Percentiles rank a stretch among this genome's conserved stretches.
phyloP scores from a whole-genome alignment of 2,888 invertebrate species.

The Pristionchus arcanus region DNA sequence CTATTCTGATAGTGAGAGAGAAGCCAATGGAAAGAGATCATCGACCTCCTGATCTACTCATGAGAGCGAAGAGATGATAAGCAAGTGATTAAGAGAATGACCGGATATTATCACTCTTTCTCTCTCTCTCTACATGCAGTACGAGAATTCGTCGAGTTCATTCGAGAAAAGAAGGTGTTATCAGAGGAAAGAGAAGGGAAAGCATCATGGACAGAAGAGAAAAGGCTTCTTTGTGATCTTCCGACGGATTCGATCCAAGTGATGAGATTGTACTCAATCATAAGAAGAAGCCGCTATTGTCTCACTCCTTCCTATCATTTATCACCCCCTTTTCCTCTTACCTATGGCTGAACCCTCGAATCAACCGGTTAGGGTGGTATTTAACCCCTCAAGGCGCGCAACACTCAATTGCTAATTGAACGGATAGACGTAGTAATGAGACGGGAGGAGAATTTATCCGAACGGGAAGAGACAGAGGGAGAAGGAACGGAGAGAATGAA shows the following conservation, averaged over 20 bases:
- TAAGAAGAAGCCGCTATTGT: background rate
- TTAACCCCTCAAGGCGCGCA: background rate
- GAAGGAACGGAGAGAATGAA: background rate
- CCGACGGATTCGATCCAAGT: background rate
- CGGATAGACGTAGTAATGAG: slow-evolving; percentile 24
- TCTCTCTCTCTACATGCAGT: too few species aligned
- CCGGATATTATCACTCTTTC: slow-evolving; percentile 7
- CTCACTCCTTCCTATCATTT: background rate
- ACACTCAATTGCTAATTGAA: slow-evolving; percentile 21
- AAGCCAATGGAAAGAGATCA: slow-evolving; percentile 6
- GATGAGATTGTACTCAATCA: background rate
- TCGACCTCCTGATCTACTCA: background rate
- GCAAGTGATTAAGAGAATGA: background rate
- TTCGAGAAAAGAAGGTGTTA: background rate
- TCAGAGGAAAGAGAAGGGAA: background rate
- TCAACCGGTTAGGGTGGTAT: slow-evolving; percentile 30
- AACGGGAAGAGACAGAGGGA: background rate
- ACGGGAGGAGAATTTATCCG: slow-evolving; percentile 13
- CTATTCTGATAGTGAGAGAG: slow-evolving; percentile 1
- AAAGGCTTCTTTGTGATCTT: background rate
- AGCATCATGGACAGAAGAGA: background rate
- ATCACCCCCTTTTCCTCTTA: slow-evolving; percentile 33
- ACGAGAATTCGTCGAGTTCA: slow-evolving; percentile 28
- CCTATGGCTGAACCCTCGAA: background rate
- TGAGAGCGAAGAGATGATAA: slow-evolving; percentile 11